phyloP scores from a whole-genome alignment of 2,888 invertebrate genomes.

The Acanthosoma haemorrhoidale region DNA sequence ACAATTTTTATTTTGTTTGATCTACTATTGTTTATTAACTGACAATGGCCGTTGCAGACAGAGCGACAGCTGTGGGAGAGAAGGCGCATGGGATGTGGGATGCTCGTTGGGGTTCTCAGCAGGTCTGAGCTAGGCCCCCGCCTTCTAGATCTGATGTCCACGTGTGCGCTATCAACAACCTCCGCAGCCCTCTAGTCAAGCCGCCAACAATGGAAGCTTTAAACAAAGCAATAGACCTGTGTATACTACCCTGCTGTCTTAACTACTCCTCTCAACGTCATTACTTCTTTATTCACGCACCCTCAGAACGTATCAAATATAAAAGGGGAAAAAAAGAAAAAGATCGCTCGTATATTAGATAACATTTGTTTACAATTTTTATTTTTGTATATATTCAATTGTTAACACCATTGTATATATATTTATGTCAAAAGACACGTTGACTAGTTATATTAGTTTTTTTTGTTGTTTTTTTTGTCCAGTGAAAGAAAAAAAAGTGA shows the following conservation, averaged over 20 bases:
- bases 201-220: slow-evolving; percentile 23
- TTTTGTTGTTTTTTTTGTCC: no score
- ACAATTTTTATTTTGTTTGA: no score
- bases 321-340: slow-evolving; percentile 8
- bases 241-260: slow-evolving; percentile 11
- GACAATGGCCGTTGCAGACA: neutral
- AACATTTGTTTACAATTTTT: slow-evolving; percentile 30
- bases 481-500: slow-evolving; percentile 19
- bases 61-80: slow-evolving; percentile 19
- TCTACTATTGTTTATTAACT: neutral
- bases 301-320: slow-evolving; percentile 12
- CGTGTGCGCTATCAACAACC: slow-evolving; percentile 8
- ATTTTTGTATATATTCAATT: slow-evolving; percentile 35
- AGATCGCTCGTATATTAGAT: slow-evolving; percentile 24
- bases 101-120: slow-evolving; percentile 20
- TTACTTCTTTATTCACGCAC: slow-evolving; percentile 23
- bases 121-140: slow-evolving; percentile 25
- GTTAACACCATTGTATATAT: slow-evolving; percentile 35
- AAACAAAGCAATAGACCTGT: slow-evolving; percentile 27
- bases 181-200: slow-evolving; percentile 27
- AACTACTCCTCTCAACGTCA: slow-evolving; percentile 5
- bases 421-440: slow-evolving; percentile 38
- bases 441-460: slow-evolving; percentile 36
- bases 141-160: slow-evolving; percentile 18
- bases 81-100: slow-evolving; percentile 16